Evolutionary conservation across 1,140 invertebrate genomes (phyloP).

Genomic region (Ganaspis sp.): DNA sequence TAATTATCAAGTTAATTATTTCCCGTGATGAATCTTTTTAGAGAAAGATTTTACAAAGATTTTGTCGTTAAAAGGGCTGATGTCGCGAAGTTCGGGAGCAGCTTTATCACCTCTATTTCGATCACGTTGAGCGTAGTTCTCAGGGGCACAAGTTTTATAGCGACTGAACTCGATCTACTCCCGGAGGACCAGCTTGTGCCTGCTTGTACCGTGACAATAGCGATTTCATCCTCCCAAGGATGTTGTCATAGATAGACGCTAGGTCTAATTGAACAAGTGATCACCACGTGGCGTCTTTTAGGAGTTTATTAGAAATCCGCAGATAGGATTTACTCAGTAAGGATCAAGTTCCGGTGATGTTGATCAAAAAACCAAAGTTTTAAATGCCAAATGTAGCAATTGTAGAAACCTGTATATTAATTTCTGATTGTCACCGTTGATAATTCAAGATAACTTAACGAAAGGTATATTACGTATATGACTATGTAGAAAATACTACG

Average conservation of each 20-base stretch:
- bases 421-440: conserved; percentile 62
- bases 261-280: conserved; percentile 7
- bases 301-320: conserved; percentile 24
- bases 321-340: conserved; percentile 4
- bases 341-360: conserved; percentile 41
- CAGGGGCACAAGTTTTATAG: conserved; percentile 47
- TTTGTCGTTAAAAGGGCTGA: neutral
- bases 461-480: conserved; percentile 65
- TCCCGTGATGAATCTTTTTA: neutral
- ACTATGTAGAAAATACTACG: conserved; percentile 68
- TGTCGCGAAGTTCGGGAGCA: neutral
- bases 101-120: neutral
- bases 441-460: conserved; percentile 66
- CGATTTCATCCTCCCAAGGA: conserved; percentile 45
- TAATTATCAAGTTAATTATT: conserved; percentile 12
- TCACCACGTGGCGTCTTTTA: conserved; percentile 33
- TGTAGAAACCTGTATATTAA: conserved; percentile 68
- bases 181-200: conserved; percentile 61
- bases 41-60: neutral
- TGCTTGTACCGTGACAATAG: conserved; percentile 57
- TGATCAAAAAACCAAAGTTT: conserved; percentile 52
- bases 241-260: conserved; percentile 48
- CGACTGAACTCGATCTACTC: conserved; percentile 24
- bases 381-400: conserved; percentile 64
- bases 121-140: conserved; percentile 23